Evolutionary conservation across 1,140 invertebrate genomes (phyloP), one percentile per base, ranked within the genome.

Genomic region (Scaptomyza pallida): DNA sequence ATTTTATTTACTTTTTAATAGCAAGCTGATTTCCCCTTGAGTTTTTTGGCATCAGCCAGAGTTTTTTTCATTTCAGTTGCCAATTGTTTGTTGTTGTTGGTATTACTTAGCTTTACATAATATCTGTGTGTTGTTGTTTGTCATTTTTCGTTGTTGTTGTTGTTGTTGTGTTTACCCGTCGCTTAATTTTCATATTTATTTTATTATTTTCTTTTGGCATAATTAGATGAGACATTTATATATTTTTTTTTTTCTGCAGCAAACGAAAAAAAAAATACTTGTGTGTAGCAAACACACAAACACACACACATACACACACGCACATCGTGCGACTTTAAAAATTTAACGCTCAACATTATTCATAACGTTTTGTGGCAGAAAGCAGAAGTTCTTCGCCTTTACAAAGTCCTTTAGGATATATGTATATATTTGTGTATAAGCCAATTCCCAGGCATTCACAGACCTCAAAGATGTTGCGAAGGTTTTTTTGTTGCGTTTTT

Each of bases 171-270:
- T 69, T 59, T 72, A 54, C 37, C 62, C 47, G 40, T 73, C 71
- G 67, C 30, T 33, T 10, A 0, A 1, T 10, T 33, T 8, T 35
- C 3, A 26, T 35, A 12, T 35, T 12, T n/a, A 4, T 35, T 33
- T 33, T 30, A 21, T 21, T 35, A n/a, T 37, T n/a, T 37, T n/a
- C n/a, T 12, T 78, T 60, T 60, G 54, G 51, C 62, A 78, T 78
- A 76, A 72, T 78, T 76, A 78, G 55, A 59, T 61, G 64, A 41
- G 43, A 61, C 35, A 54, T 65, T 71, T 33, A 17, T 65, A 63
- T 73, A 62, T 64, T 72, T 78, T 78, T 72, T 80, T 75, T 60
- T 63, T n/a, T n/a, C n/a, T n/a, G n/a, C n/a, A n/a, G 59, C 63
- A 30, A 63, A 47, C 10, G 47, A 51, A 50, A 69, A 77, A 44